These are phyloP conservation scores for Drosophila albomicans DNA, from an alignment of 1,140 invertebrate species.

Conservation along the genomic window DNA sequence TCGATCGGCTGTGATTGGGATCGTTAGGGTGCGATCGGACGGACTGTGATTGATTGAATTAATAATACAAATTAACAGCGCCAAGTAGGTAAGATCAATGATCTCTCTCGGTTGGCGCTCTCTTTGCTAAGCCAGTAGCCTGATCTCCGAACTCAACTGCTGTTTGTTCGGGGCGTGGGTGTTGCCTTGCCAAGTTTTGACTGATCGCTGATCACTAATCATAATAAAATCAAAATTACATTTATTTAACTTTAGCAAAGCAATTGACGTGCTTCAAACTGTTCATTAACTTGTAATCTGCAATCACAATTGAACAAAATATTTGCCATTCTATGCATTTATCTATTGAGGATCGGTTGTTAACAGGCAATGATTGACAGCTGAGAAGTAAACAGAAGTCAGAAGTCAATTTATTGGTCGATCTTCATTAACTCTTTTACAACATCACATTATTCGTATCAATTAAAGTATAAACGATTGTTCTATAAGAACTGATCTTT, in stretches of 20 bases:
- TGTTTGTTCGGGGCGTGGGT: conserved; percentile 18
- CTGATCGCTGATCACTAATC: conserved; percentile 31
- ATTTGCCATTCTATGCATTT: background rate
- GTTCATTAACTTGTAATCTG: background rate
- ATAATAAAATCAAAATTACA: conserved; percentile 38
- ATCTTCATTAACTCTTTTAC: background rate
- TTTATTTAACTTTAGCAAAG: background rate
- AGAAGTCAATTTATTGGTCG: background rate
- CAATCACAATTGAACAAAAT: background rate
- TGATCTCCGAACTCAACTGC: background rate
- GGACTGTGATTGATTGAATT: conserved; percentile 77
- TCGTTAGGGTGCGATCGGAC: conserved; percentile 48
- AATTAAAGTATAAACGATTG: too few species aligned
- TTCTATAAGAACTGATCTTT: too few species aligned
- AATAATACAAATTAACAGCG: conserved; percentile 80
- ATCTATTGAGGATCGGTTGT: background rate
- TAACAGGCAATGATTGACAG: background rate
- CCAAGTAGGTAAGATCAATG: conserved; percentile 80
- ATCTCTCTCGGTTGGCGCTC: conserved; percentile 37
- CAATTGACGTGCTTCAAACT: conserved; percentile 4
- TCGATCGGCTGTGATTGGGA: conserved; percentile 56
- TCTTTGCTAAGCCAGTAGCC: conserved; percentile 27
- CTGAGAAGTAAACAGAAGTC: background rate
- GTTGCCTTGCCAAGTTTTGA: conserved; percentile 30
- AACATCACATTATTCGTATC: background rate